phyloP scores from a whole-genome alignment of 2,888 invertebrate species.

The Celastrina argiolus region DNA sequence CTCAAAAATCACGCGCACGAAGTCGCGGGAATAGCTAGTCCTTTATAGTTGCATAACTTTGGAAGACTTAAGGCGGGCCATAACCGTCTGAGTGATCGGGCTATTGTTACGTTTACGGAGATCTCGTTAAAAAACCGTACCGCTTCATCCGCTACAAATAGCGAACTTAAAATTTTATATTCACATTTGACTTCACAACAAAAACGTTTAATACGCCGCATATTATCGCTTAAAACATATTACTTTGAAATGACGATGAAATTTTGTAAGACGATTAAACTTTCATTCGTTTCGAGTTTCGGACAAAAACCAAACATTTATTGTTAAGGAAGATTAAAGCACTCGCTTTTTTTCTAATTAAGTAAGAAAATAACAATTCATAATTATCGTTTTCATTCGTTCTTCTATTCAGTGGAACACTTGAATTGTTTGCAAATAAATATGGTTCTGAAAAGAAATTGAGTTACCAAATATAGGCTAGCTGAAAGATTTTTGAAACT shows the following conservation, averaged over 20 bases:
- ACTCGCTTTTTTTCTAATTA: too few species aligned
- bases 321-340: too few species aligned
- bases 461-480: too few species aligned
- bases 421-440: too few species aligned
- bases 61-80: conserved; percentile 21
- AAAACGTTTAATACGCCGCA: not conserved
- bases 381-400: too few species aligned
- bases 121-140: conserved; percentile 27
- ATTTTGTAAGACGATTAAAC: not conserved
- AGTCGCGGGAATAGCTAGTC: not conserved
- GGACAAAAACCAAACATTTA: not conserved
- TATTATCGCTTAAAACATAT: not conserved
- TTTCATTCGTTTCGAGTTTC: not conserved
- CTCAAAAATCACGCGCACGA: too few species aligned
- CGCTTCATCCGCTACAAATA: conserved; percentile 28
- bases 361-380: too few species aligned
- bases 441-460: too few species aligned
- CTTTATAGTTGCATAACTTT: conserved; percentile 8
- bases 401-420: too few species aligned
- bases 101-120: conserved; percentile 39
- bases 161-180: conserved; percentile 32
- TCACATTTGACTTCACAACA: conserved; percentile 22
- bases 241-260: not conserved
- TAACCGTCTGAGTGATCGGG: conserved; percentile 33
- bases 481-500: too few species aligned